These are phyloP conservation scores for Drosophila subsilvestris DNA, from an alignment of 2,888 invertebrate genomes.

Conservation along the genomic window DNA sequence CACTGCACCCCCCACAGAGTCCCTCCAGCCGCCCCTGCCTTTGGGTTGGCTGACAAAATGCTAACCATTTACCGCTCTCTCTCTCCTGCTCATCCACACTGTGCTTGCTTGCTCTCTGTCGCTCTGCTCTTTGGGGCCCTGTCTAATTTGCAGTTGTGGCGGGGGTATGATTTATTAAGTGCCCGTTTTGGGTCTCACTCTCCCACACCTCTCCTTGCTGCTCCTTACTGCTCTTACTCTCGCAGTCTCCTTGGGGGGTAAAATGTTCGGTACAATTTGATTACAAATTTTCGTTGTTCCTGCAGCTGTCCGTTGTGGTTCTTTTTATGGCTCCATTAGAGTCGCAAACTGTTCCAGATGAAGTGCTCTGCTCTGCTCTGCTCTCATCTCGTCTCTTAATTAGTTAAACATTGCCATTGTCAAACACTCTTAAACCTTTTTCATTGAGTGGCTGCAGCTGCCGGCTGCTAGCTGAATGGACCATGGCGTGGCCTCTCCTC, in stretches of 20 bases:
- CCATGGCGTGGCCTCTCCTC: slow-evolving; percentile 10
- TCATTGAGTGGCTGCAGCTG: slow-evolving; percentile 33
- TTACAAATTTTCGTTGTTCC: slow-evolving; percentile 59
- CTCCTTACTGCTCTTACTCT: slow-evolving; percentile 9
- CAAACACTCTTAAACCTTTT: slow-evolving; percentile 17
- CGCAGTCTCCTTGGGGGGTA: slow-evolving; percentile 1
- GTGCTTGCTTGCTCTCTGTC: neutral
- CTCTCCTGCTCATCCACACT: slow-evolving; percentile 36
- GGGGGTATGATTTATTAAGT: slow-evolving; percentile 78
- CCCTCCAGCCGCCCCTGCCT: slow-evolving; percentile 1
- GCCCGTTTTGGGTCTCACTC: slow-evolving; percentile 46
- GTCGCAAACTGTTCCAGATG: slow-evolving; percentile 58
- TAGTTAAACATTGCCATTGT: slow-evolving; percentile 69
- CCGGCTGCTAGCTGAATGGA: slow-evolving; percentile 10
- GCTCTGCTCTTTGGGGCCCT: slow-evolving; percentile 27
- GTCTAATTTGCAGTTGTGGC: slow-evolving; percentile 58
- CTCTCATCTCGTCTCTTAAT: slow-evolving; percentile 62
- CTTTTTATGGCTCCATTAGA: slow-evolving; percentile 70
- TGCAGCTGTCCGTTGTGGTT: slow-evolving; percentile 41
- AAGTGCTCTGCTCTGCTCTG: slow-evolving; percentile 28
- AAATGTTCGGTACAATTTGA: slow-evolving; percentile 53
- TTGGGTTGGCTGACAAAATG: slow-evolving; percentile 64
- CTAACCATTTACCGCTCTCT: slow-evolving; percentile 65
- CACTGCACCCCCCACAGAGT: slow-evolving; percentile 9
- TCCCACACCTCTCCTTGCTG: slow-evolving; percentile 26